A percentile compares a stretch with the other conserved stretches of the same genome.
phyloP scores from a whole-genome alignment of 2,888 invertebrate species.

The Mythimna albipuncta region DNA sequence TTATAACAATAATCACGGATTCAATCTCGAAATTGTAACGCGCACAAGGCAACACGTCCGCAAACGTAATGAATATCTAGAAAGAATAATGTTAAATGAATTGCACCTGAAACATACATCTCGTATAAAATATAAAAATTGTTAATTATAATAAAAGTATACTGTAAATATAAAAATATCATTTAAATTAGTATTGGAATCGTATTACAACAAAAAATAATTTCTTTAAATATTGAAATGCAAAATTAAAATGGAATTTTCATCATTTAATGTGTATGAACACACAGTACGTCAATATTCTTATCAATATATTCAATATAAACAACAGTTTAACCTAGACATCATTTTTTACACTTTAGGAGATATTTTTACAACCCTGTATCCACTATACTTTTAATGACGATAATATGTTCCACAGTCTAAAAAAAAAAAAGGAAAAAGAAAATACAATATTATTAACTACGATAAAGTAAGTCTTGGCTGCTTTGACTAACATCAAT shows the following conservation, averaged over 20 bases:
- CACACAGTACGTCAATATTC: slow-evolving; percentile 84
- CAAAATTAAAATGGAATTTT: slow-evolving; percentile 85
- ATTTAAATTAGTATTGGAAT: slow-evolving; percentile 78
- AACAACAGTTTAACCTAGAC: slow-evolving; percentile 87
- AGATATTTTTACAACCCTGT: slow-evolving; percentile 91
- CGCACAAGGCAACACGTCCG: slow-evolving; percentile 58
- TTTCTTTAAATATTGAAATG: slow-evolving; percentile 78
- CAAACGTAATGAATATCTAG: slow-evolving; percentile 51
- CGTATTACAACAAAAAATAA: slow-evolving; percentile 70
- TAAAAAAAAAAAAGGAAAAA: slow-evolving; percentile 74
- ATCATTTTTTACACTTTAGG: slow-evolving; percentile 86
- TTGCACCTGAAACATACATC: slow-evolving; percentile 48
- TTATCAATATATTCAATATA: slow-evolving; percentile 88
- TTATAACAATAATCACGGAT: slow-evolving; percentile 73
- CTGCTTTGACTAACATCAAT: slow-evolving; percentile 62
- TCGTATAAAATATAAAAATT: slow-evolving; percentile 60
- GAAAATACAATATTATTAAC: slow-evolving; percentile 62
- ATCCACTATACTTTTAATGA: slow-evolving; percentile 89
- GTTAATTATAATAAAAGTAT: slow-evolving; percentile 72
- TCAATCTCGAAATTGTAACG: slow-evolving; percentile 72
- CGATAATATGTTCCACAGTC: slow-evolving; percentile 80
- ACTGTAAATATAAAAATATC: slow-evolving; percentile 79
- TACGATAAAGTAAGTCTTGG: slow-evolving; percentile 65
- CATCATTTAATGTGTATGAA: slow-evolving; percentile 82
- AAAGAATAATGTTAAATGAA: slow-evolving; percentile 47